A percentile compares a stretch with the other conserved stretches of the same genome.
These are phyloP conservation scores for Cyrtonyx montezumae DNA, from an alignment of 2,113 vertebrate genomes.

Conservation along the genomic window DNA sequence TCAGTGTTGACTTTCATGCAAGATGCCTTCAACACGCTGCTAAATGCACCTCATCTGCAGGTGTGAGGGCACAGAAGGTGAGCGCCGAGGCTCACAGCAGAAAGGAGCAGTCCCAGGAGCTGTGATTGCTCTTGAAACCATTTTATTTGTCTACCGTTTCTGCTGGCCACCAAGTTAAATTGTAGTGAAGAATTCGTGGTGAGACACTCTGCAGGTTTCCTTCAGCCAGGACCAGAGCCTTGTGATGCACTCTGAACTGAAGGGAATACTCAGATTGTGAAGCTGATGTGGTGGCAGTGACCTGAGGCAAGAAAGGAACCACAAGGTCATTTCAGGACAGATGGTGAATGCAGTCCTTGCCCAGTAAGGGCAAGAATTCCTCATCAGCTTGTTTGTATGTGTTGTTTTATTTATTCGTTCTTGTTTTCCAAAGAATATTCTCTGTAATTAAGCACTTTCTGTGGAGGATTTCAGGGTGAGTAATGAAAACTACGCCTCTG, in stretches of 20 bases:
- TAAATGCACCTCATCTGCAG: background rate
- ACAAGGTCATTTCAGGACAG: background rate
- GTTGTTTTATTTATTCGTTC: background rate
- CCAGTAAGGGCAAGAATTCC: background rate
- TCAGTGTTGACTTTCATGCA: background rate
- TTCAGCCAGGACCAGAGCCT: background rate
- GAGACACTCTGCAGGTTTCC: background rate
- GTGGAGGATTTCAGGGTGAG: background rate
- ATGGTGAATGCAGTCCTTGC: background rate
- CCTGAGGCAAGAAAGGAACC: background rate
- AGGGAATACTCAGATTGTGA: background rate
- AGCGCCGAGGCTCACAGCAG: background rate
- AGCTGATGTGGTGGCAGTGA: background rate
- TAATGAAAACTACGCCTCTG: background rate
- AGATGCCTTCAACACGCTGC: background rate
- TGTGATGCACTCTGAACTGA: background rate
- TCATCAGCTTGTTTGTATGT: background rate
- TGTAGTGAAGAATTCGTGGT: fast-evolving
- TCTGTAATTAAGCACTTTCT: background rate
- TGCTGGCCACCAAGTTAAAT: background rate
- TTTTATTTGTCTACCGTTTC: background rate
- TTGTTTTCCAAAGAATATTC: background rate
- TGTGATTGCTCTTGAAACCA: background rate
- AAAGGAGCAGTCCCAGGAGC: background rate
- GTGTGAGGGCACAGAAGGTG: background rate